Base-by-base conservation (phyloP, 2,797 vertebrate species). In the Poeciliopsis turneri region DNA sequence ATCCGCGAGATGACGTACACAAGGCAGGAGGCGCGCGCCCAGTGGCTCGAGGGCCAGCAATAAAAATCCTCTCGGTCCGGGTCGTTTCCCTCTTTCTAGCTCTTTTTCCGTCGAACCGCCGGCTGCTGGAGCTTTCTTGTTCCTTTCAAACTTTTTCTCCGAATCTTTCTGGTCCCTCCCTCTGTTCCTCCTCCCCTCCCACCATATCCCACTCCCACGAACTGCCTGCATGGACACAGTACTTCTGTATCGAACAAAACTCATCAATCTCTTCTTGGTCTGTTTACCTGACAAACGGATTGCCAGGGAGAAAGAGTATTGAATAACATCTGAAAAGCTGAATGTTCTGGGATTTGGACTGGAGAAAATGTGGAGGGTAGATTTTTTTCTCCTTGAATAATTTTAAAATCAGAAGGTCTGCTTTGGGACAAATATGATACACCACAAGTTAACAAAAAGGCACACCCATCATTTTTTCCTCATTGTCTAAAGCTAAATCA, bases 21-120 rank as follows among this genome's bases (percentile, higher is more conserved):
- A 33, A 15, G 59, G 78, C 83, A 84, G 90, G 86, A 86, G 84
- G 75, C 81, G 75, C 77, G 86, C 81, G 90, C 82, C 87, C 84
- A 72, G 84, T 84, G 90, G 92, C 80, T 84, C 90, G 80, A 76
- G 25, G 86, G 78, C 76, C 74, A 81, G 39, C 77, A 2, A 36
- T 83, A 77, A 78, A 46, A 85, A 82, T 86, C 87, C 84, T 33
- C 61, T 25, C 70, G 18, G 61, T 69, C 2, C 10, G 39, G 66
- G 2, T 43, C 39, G 20, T 4, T 23, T 69, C 39, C 66, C 36
- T 39, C 33, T 41, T 43, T 69, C 23, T 23, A 8, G 11, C 5
- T 66, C 15, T 18, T 66, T 43, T n/a, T 69, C 18, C 66, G 61
- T 69, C 39, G 66, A 13, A 69, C 72, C 55, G 55, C 55, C 71